Evolutionary conservation across 2,797 vertebrate genomes (phyloP), one percentile per base, ranked within the genome.

Genomic region (Petrocephalus sullivani): DNA sequence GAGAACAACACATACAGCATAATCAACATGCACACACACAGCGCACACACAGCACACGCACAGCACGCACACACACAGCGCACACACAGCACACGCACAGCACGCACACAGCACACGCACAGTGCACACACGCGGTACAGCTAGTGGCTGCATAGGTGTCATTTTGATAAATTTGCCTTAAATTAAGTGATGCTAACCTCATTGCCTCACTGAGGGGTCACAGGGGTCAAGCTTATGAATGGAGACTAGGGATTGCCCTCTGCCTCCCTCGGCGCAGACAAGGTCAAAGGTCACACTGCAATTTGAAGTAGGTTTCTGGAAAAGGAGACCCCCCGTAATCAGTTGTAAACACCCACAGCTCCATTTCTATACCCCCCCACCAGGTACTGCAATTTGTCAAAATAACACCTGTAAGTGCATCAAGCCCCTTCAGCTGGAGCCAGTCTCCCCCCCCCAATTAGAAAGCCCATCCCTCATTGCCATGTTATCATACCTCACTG

Each of bases 101-200:
- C n/a, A 21, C 23, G 12, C 9, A 21, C 7, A n/a, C 57, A 21
- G 58, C 28, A 28, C 28, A 28, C 28, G 28, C 28, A 28, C 28
- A 33, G 9, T 21, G 61, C 2, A 28, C 21, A 28, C 61, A 64
- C 1, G 8, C 0, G 0, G 9, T 3, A 33, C 9, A 33, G 61
- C 9, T 3, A 33, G 61, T 2, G 0, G 1, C 6, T 28, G 10
- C 21, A 23, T 33, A 12, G 5, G 6, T 16, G 41, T 61, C 57
- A 49, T 33, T 86, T 58, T 58, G 33, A 60, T 86, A 33, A 86
- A 60, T 37, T 58, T 57, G 89, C 90, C 89, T 90, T 94, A 92
- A 93, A 94, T 93, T 91, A 93, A 89, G 87, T 54, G 85, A 90
- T 88, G 92, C 89, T 91, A 90, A 93, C 94, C 91, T 92, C 90